These are phyloP conservation scores for Polyergus mexicanus DNA, from an alignment of 1,140 invertebrate genomes.

Conservation along the genomic window DNA sequence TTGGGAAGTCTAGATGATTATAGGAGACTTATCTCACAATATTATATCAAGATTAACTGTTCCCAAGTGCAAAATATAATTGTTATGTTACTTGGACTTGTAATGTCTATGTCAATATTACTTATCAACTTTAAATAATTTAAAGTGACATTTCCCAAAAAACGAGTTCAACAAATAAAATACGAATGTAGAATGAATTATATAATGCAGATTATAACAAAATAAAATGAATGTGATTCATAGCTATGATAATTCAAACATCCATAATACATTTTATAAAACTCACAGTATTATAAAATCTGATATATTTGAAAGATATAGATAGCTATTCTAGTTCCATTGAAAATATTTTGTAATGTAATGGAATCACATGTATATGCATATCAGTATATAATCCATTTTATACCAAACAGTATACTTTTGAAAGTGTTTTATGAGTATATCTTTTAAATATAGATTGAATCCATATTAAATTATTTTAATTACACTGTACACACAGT, in stretches of 20 bases:
- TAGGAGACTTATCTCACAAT: not conserved
- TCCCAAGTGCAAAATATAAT: conserved; percentile 29
- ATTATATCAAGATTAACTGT: conserved; percentile 39
- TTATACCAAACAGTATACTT: conserved; percentile 25
- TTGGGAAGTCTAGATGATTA: conserved; percentile 14
- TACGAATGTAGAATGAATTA: conserved; percentile 17
- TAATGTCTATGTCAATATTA: conserved; percentile 47
- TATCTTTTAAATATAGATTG: conserved; percentile 43
- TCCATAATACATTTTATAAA: conserved; percentile 32
- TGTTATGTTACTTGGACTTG: conserved; percentile 27
- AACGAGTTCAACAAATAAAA: not conserved
- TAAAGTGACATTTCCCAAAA: conserved; percentile 5
- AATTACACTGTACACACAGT: not conserved
- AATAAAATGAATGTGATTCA: conserved; percentile 23
- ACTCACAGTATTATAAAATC: not conserved
- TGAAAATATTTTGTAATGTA: conserved; percentile 17
- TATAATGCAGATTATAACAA: conserved; percentile 30
- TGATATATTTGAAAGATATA: not conserved
- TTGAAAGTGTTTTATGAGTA: conserved; percentile 30
- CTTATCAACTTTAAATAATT: conserved; percentile 36
- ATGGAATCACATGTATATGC: conserved; percentile 25
- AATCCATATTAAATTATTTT: conserved; percentile 38
- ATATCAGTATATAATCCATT: conserved; percentile 42
- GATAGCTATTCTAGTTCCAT: conserved; percentile 7
- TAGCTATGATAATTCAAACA: conserved; percentile 6